Evolutionary conservation across 2,888 invertebrate species (phyloP).

Genomic region (Quadroppia sp.): DNA sequence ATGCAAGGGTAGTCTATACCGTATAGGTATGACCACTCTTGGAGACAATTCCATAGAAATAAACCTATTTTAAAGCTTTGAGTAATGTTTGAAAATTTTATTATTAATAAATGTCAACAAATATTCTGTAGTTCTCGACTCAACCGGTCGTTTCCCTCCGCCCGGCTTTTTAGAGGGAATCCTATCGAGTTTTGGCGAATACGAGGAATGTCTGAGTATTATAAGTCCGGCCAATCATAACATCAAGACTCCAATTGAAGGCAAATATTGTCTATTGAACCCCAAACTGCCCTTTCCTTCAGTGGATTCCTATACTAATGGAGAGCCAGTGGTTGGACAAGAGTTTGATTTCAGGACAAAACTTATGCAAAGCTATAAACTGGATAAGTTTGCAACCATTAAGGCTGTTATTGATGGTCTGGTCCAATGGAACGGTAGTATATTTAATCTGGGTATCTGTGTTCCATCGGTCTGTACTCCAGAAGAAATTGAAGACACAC

Average conservation of each 20-base stretch:
- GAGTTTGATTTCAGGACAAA: neutral
- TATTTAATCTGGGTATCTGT: constrained; percentile 7
- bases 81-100: too few species aligned
- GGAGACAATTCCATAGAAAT: too few species aligned
- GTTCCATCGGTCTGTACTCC: neutral
- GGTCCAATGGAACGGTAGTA: neutral
- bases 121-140: constrained; percentile 39
- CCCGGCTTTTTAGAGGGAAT: constrained; percentile 26
- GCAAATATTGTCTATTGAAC: constrained; percentile 39
- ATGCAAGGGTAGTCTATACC: too few species aligned
- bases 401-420: neutral
- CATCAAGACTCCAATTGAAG: constrained; percentile 9
- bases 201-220: constrained; percentile 36
- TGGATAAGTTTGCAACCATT: neutral
- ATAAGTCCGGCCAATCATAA: neutral
- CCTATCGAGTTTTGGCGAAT: constrained; percentile 42
- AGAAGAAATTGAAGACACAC: neutral
- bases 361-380: neutral
- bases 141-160: constrained; percentile 39
- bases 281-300: constrained; percentile 33
- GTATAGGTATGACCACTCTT: too few species aligned
- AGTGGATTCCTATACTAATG: constrained; percentile 12
- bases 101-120: too few species aligned
- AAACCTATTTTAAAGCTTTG: too few species aligned
- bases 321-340: neutral